These are phyloP conservation scores for Pyrocoelia pectoralis DNA, from an alignment of 2,888 invertebrate species.

Conservation along the genomic window DNA sequence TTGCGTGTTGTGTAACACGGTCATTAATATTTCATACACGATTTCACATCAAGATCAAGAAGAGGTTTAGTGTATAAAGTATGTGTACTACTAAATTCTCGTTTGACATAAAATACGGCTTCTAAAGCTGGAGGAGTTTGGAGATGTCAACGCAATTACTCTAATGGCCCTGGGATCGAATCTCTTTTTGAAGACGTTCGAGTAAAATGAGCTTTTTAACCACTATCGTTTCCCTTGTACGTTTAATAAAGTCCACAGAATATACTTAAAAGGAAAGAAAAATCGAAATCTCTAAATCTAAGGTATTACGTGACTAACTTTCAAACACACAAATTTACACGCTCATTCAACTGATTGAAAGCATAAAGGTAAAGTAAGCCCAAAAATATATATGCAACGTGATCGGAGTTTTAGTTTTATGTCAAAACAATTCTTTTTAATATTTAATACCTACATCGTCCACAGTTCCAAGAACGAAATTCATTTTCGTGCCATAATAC, in stretches of 20 bases:
- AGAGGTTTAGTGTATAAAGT: background rate
- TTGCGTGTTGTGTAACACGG: too few relatives aligned
- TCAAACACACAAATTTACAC: conserved; percentile 13
- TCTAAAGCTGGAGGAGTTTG: conserved; percentile 32
- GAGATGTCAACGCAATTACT: conserved; percentile 41
- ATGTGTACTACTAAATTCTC: conserved; percentile 30
- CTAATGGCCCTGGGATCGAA: conserved; percentile 38
- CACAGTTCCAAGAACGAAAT: too few relatives aligned
- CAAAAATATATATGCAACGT: conserved; percentile 5
- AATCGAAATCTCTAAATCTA: conserved; percentile 22
- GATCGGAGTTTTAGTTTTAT: conserved; percentile 3
- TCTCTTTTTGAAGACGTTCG: conserved; percentile 29
- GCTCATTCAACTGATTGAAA: conserved; percentile 14
- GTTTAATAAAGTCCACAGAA: conserved; percentile 22
- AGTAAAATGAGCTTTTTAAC: conserved; percentile 33
- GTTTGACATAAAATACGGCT: conserved; percentile 39
- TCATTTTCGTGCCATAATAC: too few relatives aligned
- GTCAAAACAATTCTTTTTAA: too few relatives aligned
- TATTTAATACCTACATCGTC: too few relatives aligned
- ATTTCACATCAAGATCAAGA: too few relatives aligned
- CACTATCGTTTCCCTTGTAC: conserved; percentile 20
- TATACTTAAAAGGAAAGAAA: conserved; percentile 16
- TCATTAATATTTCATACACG: too few relatives aligned
- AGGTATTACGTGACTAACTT: conserved; percentile 27
- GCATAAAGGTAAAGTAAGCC: background rate